Base-by-base conservation (phyloP, 2,113 vertebrate genomes). In the Prionailurus bengalensis region DNA sequence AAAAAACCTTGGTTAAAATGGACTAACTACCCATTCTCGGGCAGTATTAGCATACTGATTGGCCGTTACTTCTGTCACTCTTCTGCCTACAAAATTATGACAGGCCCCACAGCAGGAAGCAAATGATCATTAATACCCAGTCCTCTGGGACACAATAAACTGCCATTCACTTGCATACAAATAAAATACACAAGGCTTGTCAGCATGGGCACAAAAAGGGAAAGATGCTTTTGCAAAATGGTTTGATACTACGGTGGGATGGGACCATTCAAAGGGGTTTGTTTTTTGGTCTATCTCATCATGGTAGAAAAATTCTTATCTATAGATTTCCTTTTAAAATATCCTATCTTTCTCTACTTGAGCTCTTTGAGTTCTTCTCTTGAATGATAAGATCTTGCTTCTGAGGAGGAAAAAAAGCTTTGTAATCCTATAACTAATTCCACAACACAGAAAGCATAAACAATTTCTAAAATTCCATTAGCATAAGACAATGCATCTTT, bases 101-200 rank as follows among this genome's bases (percentile, higher is more conserved):
- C 98, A 98, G 96, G 33, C 97, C 97, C 87, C 98, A 79, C 97
- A 98, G 98, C 98, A 65, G 98, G 99, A 98, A 98, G 97, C 96
- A 99, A 98, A 98, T 89, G 97, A 98, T 98, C 98, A 99, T 98
- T 99, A 99, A 98, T 98, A 97, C 97, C 95, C 97, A 98, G 89
- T 98, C 98, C 95, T 93, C 92, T 93, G 97, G 97, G 98, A 98
- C 89, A 98, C 98, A 98, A 96, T 98, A 98, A 98, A 98, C 97
- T 98, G 97, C 93, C 95, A 97, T 98, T 98, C 98, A 98, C 97
- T 97, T 98, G 94, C 97, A 98, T 98, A 98, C 97, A 99, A 98
- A 98, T 98, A 98, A 99, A 98, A 98, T 91, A 98, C 95, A 98
- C 94, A 98, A 98, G 97, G 88, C 96, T 98, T 98, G 97, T 98